Conservation (phyloP, 30 jellyfish, hydroid and myxozoan genomes). For the Haliclystus octoradiatus region DNA sequence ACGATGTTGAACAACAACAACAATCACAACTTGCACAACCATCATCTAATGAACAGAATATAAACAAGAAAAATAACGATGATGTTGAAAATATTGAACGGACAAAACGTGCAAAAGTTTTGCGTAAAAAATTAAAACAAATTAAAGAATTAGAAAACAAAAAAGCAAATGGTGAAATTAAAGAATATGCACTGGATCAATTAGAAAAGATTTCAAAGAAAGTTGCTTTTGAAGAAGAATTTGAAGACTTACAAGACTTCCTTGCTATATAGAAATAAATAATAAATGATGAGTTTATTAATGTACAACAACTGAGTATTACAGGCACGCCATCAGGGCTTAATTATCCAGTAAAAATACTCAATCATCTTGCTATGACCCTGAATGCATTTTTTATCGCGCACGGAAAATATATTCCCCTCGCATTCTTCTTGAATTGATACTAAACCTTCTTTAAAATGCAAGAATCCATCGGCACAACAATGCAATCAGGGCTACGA, state of each 20-base stretch:
- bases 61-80: background rate
- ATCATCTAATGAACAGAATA: background rate
- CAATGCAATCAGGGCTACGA: too few relatives aligned
- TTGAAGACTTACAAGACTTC: conserved; percentile 44
- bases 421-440: background rate
- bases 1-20: background rate
- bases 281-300: too few relatives aligned
- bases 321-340: too few relatives aligned
- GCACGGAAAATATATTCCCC: background rate
- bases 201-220: conserved; percentile 55
- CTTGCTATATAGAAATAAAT: too few relatives aligned
- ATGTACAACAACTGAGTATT: too few relatives aligned
- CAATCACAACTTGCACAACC: conserved; percentile 1
- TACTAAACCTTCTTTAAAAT: too few relatives aligned
- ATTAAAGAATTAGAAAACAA: conserved; percentile 70
- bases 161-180: conserved; percentile 42
- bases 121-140: conserved; percentile 72
- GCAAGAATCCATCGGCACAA: too few relatives aligned
- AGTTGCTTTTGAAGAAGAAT: conserved; percentile 48
- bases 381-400: background rate
- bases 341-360: too few relatives aligned
- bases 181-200: conserved; percentile 61
- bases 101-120: conserved; percentile 43
- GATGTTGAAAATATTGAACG: conserved; percentile 14
- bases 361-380: conserved; percentile 1